Evolutionary conservation across 1,140 invertebrate species (phyloP), one percentile per base, ranked within the genome.

Genomic region (Thaumatotibia leucotreta): DNA sequence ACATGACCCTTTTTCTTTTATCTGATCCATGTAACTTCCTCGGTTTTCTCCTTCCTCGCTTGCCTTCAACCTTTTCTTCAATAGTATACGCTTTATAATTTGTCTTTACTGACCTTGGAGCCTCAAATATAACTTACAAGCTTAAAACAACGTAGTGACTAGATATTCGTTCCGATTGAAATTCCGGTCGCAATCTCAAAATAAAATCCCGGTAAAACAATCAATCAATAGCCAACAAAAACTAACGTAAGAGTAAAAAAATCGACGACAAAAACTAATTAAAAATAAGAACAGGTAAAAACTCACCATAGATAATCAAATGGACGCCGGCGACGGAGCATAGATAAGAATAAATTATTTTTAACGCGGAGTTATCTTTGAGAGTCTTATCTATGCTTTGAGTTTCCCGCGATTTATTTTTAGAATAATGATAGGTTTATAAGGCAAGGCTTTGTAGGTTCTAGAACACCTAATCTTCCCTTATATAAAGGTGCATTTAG

Each of bases 241-340:
- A 58, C 11, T 6, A 0, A 27, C n/a, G 4, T 14, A 58, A 2
- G n/a, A n/a, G n/a, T n/a, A 14, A 27, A 54, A 27, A 24, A 54
- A 2, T 20, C 24, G 1, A 58, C 52, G 20, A 27, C 6, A 58
- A 58, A 58, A 58, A 27, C 24, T 58, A 58, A 58, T 58, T 58
- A 58, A 29, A 58, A 58, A 58, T 27, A 58, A 58, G 52, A 24
- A 58, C 52, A 58, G 23, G 24, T 27, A 27, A 58, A 27, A 58
- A 58, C 24, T 31, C 50, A 8, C n/a, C 52, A 27, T 11, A 58
- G 52, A 58, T 58, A 58, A 58, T 39, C n/a, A n/a, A n/a, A n/a
- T 33, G 32, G 5, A 39, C 39, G 17, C 39, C 39, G 39, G 9
- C 50, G 11, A 14, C 23, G 2, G 52, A 50, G 17, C 24, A 58